Base-by-base conservation (phyloP, 2,113 vertebrate species). In the Thamnophis sirtalis region DNA sequence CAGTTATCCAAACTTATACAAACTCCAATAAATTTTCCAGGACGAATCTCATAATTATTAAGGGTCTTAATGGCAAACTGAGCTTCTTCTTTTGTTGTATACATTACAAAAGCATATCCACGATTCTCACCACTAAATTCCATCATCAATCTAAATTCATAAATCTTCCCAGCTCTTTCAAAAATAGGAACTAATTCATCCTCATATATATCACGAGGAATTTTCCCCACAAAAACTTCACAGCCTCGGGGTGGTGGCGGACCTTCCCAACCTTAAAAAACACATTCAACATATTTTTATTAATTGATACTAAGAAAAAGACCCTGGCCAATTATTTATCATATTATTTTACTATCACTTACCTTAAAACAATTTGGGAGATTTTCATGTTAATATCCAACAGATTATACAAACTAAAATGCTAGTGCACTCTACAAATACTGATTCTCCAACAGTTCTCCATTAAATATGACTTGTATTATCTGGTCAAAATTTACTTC, bases 141-240 rank as follows among this genome's bases (percentile, higher is more conserved):
- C 99, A 99, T 98, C 99, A 99, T 99, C 94, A 99, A 97, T 24
- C 99, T 97, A 96, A 99, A 98, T 97, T 99, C 99, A 88, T 99
- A 99, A 96, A 99, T 98, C 87, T 95, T 96, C 5, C 99, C 99
- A 51, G 98, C 98, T 93, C 96, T 97, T 96, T 98, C 98, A 0
- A 99, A 99, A 94, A 99, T 97, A 56, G 99, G 99, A 54, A 99
- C 98, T 93, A 99, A 96, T 90, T 98, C 97, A 95, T 99, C 99
- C 94, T 99, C 99, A 92, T 98, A 99, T 98, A 99, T 98, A 96
- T 99, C 98, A 94, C 99, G 97, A 91, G 99, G 99, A 95, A 99
- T 99, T 98, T 99, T 99, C 90, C 99, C 99, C 95, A 99, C 99
- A 92, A 99, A 99, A 86, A 99, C 98, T 98, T 99, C 99, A 97